Evolutionary conservation across 2,888 invertebrate species (phyloP).

Genomic region (Drosophila greeni): DNA sequence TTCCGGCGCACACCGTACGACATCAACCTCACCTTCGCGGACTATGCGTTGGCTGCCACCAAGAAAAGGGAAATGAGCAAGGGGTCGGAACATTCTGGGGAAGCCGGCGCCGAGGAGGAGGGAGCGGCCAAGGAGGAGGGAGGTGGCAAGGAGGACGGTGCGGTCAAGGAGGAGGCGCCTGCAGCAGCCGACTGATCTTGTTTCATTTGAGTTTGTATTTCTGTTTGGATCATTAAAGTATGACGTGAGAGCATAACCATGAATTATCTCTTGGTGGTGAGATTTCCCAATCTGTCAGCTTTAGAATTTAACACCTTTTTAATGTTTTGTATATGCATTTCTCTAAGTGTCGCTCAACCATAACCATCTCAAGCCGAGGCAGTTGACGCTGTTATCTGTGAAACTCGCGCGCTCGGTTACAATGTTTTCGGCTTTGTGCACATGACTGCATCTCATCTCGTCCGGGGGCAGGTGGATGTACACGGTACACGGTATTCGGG

Average conservation of each 20-base stretch:
- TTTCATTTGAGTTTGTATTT: neutral
- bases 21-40: slow-evolving; percentile 73
- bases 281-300: neutral
- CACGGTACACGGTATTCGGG: neutral
- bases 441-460: slow-evolving; percentile 64
- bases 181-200: neutral
- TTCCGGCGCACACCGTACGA: slow-evolving; percentile 72
- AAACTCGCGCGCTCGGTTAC: slow-evolving; percentile 61
- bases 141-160: neutral
- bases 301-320: neutral
- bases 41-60: slow-evolving; percentile 52
- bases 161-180: neutral
- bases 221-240: neutral
- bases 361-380: slow-evolving; percentile 15
- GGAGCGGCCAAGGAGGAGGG: neutral
- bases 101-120: neutral
- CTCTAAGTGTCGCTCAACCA: slow-evolving; percentile 6
- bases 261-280: neutral
- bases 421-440: slow-evolving; percentile 66
- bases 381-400: slow-evolving; percentile 55
- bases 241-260: neutral
- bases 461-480: slow-evolving; percentile 16
- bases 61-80: neutral
- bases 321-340: neutral
- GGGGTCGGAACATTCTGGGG: neutral